phyloP scores from a whole-genome alignment of 2,888 invertebrate species.

The Erebia palarica region DNA sequence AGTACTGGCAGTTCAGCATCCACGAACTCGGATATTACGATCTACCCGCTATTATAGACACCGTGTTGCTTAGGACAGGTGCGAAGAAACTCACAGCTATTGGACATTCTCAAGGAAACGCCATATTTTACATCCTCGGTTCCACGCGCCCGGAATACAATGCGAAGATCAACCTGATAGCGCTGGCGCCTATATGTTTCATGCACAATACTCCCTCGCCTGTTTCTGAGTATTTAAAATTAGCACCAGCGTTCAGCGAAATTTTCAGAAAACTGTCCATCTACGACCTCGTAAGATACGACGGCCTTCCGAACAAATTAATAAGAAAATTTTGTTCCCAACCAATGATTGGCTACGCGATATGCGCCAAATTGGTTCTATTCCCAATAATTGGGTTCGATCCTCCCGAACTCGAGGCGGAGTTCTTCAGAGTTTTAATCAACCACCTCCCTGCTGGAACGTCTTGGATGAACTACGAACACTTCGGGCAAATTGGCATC shows the following conservation, averaged over 20 bases:
- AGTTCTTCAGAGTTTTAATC: slow-evolving; percentile 24
- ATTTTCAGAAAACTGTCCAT: not conserved
- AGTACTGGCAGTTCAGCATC: slow-evolving; percentile 79
- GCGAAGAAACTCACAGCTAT: slow-evolving; percentile 81
- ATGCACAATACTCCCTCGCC: slow-evolving; percentile 31
- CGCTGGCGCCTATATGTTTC: slow-evolving; percentile 77
- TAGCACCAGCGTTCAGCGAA: not conserved
- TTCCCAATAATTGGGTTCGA: slow-evolving; percentile 5
- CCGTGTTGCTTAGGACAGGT: slow-evolving; percentile 65
- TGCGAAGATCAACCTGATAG: slow-evolving; percentile 71
- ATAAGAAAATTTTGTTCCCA: not conserved
- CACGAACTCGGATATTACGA: slow-evolving; percentile 88
- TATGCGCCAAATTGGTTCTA: not conserved
- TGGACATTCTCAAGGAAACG: slow-evolving; percentile 86
- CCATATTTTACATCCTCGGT: slow-evolving; percentile 74
- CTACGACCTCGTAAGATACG: not conserved
- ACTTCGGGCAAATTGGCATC: slow-evolving; percentile 48
- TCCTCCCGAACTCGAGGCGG: not conserved
- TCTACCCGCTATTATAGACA: slow-evolving; percentile 83
- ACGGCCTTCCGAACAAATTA: not conserved
- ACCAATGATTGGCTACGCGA: not conserved
- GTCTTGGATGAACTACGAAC: slow-evolving; percentile 51
- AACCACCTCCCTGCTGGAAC: slow-evolving; percentile 53
- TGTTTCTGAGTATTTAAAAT: not conserved
- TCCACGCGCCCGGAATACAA: slow-evolving; percentile 77